Base-by-base conservation (phyloP, 2,797 vertebrate species). In the Sebastes miniatus region DNA sequence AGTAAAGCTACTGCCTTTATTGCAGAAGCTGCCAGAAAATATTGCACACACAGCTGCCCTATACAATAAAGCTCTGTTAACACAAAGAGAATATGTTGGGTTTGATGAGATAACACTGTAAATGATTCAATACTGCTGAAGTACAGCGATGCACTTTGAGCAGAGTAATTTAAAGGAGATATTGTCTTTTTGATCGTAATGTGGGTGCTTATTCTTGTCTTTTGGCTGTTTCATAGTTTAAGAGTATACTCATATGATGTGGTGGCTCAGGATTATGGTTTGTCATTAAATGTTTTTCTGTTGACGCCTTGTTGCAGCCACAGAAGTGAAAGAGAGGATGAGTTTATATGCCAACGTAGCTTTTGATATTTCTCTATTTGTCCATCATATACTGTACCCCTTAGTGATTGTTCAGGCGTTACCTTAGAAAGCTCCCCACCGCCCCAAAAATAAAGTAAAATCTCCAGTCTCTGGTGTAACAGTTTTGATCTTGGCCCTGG, bases 41-140 rank as follows among this genome's bases (percentile, higher is more conserved):
- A 78, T 24, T 13, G 27, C 24, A 73, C 43, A 67, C 47, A 73
- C 79, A 86, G 85, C 85, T 89, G 83, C 79, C 64, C 18, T 6
- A 7, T 18, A 79, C 59, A 76, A 80, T 72, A 34, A 73, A 61
- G 25, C 31, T 61, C 31, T 73, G 57, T 76, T 11, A 58, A 57
- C 22, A 29, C 20, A 58, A 70, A 65, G 22, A 74, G 22, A 69
- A 57, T 56, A 24, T 31, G 65, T 20, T 27, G 2, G 52, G 13
- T 70, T 72, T 66, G 59, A 39, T 24, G 18, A 59, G 34, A 65
- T 47, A 47, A 24, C n/a, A 73, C 6, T 18, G 12, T 57, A 4
- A 47, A 58, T 71, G 43, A 69, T 69, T 69, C 6, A 52, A 61
- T 1, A 5, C 27, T 54, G 57, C 25, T 67, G 31, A 65, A 47